A percentile compares a stretch with the other conserved stretches of the same genome.
Conservation (phyloP, 2,113 vertebrate genomes). For the Acinonyx jubatus region DNA sequence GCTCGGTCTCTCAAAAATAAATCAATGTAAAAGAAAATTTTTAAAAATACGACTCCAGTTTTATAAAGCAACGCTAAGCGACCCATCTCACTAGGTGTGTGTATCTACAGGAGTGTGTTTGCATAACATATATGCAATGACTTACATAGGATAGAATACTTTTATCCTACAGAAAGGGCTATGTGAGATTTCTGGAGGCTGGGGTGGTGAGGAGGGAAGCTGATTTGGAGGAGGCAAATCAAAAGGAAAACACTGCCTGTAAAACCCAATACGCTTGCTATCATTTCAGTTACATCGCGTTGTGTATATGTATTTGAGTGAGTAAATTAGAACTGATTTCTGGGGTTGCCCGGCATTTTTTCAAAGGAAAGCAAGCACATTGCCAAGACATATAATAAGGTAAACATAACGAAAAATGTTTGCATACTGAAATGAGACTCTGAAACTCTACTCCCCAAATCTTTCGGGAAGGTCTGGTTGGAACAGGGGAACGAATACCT, state of each 20-base stretch:
- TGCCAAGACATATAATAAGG: neutral
- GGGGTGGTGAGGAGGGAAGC: neutral
- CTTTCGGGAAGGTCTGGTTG: neutral
- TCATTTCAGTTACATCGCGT: neutral
- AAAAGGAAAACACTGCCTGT: neutral
- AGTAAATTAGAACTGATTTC: neutral
- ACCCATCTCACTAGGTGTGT: neutral
- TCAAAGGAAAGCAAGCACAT: neutral
- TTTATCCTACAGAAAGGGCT: neutral
- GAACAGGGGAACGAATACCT: neutral
- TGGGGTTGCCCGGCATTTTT: neutral
- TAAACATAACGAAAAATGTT: neutral
- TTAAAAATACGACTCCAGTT: neutral
- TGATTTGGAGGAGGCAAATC: neutral
- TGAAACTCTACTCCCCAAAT: neutral
- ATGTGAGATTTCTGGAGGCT: neutral
- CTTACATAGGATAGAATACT: neutral
- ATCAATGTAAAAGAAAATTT: no score
- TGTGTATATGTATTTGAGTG: neutral
- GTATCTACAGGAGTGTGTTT: rapidly evolving
- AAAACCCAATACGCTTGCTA: neutral
- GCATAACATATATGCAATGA: neutral
- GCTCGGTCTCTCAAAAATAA: no score
- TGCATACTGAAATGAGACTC: neutral
- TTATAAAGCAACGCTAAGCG: neutral